These are phyloP conservation scores for Orthonyx spaldingii DNA, from an alignment of 2,113 vertebrate species.

Conservation along the genomic window DNA sequence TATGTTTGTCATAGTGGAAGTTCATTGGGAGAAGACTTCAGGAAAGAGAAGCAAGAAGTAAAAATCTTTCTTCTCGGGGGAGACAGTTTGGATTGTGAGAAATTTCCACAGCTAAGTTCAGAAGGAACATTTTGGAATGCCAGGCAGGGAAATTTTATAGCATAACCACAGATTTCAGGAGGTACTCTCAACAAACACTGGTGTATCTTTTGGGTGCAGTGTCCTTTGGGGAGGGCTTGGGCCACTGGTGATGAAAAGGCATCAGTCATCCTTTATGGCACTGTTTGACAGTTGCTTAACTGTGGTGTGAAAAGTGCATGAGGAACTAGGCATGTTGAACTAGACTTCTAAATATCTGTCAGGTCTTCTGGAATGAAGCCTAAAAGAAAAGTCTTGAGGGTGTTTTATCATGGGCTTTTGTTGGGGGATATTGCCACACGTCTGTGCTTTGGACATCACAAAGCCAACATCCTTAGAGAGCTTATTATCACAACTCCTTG, in stretches of 20 bases:
- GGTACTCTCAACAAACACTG: background rate
- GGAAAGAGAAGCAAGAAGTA: background rate
- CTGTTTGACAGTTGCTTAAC: background rate
- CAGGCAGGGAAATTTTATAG: background rate
- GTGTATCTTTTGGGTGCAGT: background rate
- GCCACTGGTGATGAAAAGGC: background rate
- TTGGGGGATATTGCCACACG: background rate
- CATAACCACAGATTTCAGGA: background rate
- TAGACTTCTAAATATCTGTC: background rate
- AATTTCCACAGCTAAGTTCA: background rate
- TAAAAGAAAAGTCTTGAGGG: background rate
- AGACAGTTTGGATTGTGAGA: background rate
- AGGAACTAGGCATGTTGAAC: background rate
- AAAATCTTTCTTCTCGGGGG: background rate
- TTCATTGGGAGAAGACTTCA: background rate
- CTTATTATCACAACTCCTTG: conserved; percentile 2
- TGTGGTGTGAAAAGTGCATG: background rate
- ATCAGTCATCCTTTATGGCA: background rate
- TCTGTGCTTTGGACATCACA: background rate
- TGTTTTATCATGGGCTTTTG: background rate
- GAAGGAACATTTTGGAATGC: background rate
- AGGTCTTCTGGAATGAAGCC: background rate
- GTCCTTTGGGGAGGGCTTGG: background rate
- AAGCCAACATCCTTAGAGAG: background rate
- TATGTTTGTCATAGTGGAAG: background rate